Evolutionary conservation across 2,113 vertebrate species (phyloP).

Genomic region (Misgurnus mizolepis): DNA sequence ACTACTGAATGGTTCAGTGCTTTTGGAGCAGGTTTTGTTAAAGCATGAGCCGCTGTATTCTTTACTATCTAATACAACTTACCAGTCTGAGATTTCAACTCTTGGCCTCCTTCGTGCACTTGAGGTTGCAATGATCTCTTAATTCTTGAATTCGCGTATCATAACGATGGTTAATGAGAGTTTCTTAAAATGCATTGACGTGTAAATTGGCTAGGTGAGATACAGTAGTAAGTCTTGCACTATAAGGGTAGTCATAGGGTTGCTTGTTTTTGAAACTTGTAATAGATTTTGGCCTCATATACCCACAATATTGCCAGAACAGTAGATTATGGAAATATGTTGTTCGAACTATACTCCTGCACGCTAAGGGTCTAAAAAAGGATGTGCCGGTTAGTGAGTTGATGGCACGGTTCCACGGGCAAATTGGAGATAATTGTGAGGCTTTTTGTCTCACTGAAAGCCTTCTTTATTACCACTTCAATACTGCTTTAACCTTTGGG

Average conservation of each 20-base stretch:
- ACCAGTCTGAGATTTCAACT: neutral
- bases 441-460: conserved; percentile 12
- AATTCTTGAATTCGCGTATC: too few species aligned
- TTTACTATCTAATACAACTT: neutral
- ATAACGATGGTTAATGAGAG: neutral
- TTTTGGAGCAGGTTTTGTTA: too few species aligned
- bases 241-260: too few species aligned
- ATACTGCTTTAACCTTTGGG: neutral
- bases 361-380: neutral
- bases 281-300: neutral
- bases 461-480: neutral
- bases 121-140: neutral
- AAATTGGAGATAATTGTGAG: neutral
- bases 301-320: neutral
- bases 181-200: conserved; percentile 6
- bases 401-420: neutral
- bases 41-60: too few species aligned
- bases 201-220: neutral
- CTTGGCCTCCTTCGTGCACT: neutral
- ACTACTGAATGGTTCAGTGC: neutral
- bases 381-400: neutral
- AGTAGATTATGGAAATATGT: neutral
- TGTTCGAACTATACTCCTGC: neutral
- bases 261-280: too few species aligned
- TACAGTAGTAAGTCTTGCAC: too few species aligned